Percentiles rank a stretch among this genome's conserved stretches.
Evolutionary conservation across 92 coral and sea anemone genomes (phyloP).

Genomic region (Parazoanthus atlanticus): DNA sequence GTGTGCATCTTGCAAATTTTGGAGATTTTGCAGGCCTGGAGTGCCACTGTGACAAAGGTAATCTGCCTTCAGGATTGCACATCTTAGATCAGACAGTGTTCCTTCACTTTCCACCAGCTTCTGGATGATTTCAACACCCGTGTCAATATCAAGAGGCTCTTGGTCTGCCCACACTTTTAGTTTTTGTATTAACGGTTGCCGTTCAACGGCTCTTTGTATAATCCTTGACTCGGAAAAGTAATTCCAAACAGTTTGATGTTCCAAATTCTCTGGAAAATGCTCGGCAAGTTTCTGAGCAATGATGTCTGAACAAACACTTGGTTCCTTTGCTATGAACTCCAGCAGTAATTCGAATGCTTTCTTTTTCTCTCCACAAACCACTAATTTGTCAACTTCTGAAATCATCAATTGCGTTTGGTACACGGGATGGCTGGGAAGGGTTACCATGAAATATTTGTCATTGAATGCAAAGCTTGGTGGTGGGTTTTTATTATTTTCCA

Average conservation of each 20-base stretch:
- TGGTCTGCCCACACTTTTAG: conserved; percentile 52
- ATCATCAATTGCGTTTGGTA: conserved; percentile 53
- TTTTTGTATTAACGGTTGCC: conserved; percentile 47
- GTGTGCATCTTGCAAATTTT: conserved; percentile 61
- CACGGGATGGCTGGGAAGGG: conserved; percentile 80
- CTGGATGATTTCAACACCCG: conserved; percentile 60
- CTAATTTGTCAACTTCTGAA: conserved; percentile 57
- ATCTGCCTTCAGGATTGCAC: conserved; percentile 39
- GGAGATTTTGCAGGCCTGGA: not conserved
- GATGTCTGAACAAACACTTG: conserved; percentile 39
- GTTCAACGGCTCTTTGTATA: conserved; percentile 22
- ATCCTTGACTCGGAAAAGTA: conserved; percentile 9
- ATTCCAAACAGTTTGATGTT: conserved; percentile 43
- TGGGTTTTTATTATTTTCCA: conserved; percentile 70
- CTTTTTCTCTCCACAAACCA: conserved; percentile 57
- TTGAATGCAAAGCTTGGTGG: conserved; percentile 62
- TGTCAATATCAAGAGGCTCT: conserved; percentile 40
- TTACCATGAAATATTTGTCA: conserved; percentile 51
- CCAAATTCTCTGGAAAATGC: conserved; percentile 41
- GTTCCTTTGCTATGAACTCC: conserved; percentile 40
- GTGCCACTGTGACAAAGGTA: conserved; percentile 26
- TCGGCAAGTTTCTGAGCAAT: conserved; percentile 49
- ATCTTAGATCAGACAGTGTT: conserved; percentile 41
- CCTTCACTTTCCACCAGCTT: conserved; percentile 59
- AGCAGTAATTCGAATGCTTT: conserved; percentile 57